Evolutionary conservation across 2,113 vertebrate species (phyloP).

Genomic region (Dryoscopus gambensis): DNA sequence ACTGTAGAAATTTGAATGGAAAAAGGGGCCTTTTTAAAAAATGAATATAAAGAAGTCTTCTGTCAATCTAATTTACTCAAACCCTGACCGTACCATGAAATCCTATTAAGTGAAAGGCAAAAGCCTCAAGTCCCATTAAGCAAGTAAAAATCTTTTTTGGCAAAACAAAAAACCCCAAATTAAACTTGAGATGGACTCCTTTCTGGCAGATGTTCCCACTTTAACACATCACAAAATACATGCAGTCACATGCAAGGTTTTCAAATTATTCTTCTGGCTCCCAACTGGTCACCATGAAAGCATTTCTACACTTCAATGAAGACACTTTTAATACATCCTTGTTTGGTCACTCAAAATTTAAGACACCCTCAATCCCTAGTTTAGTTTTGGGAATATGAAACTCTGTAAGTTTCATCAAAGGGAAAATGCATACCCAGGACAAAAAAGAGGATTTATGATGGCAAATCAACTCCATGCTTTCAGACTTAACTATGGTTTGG

Average conservation of each 20-base stretch:
- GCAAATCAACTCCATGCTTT: background rate
- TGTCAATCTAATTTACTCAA: conserved; percentile 7
- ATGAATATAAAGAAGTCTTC: background rate
- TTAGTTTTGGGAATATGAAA: background rate
- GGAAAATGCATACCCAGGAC: background rate
- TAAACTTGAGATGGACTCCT: background rate
- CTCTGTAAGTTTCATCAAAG: background rate
- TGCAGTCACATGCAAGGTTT: background rate
- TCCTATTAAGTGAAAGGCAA: conserved; percentile 2
- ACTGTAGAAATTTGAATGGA: background rate
- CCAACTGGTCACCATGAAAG: background rate
- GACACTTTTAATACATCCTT: background rate
- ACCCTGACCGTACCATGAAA: background rate
- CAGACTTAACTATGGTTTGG: background rate
- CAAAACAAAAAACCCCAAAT: background rate
- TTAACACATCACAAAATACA: background rate
- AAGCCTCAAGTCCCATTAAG: background rate
- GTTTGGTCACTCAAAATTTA: background rate
- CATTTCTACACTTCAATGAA: background rate
- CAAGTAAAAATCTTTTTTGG: background rate
- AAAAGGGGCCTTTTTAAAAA: background rate
- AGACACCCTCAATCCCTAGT: background rate
- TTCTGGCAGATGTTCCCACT: background rate
- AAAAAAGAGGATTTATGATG: background rate
- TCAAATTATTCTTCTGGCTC: background rate